These are phyloP conservation scores for Leucoraja ocellata DNA, from an alignment of 2,797 vertebrate species.

Conservation along the genomic window DNA sequence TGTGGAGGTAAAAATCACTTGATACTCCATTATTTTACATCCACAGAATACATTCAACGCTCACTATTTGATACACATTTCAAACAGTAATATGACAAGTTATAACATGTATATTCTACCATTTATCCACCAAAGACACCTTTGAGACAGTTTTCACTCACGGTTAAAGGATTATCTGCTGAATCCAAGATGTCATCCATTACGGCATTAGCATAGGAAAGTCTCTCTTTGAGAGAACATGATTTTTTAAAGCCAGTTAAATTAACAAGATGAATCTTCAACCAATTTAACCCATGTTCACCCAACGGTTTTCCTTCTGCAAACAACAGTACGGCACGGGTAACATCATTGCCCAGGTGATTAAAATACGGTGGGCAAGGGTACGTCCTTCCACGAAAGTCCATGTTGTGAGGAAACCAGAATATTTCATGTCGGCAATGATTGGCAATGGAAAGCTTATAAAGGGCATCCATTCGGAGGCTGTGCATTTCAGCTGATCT, in stretches of 20 bases:
- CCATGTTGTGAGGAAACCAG: conserved; percentile 98
- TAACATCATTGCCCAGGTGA: conserved; percentile 85
- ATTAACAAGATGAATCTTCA: conserved; percentile 91
- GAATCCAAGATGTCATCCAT: conserved; percentile 85
- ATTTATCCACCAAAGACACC: neutral
- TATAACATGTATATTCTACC: neutral
- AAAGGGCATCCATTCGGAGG: conserved; percentile 74
- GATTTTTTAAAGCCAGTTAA: conserved; percentile 83
- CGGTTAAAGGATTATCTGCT: conserved; percentile 74
- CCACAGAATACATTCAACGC: neutral
- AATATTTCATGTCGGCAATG: conserved; percentile 72
- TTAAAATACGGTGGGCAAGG: conserved; percentile 90
- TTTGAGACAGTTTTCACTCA: conserved; percentile 47
- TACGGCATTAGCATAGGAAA: conserved; percentile 70
- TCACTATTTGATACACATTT: neutral
- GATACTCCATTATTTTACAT: neutral
- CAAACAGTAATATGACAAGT: neutral
- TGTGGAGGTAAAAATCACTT: neutral
- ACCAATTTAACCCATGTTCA: conserved; percentile 76
- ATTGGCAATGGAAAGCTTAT: conserved; percentile 88
- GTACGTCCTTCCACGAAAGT: conserved; percentile 90
- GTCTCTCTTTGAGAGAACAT: conserved; percentile 61
- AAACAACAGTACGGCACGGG: conserved; percentile 73
- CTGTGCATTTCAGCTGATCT: conserved; percentile 78
- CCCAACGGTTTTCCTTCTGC: conserved; percentile 82